Conservation (phyloP, 2,113 vertebrate genomes). For the Gasterosteus aculeatus region DNA sequence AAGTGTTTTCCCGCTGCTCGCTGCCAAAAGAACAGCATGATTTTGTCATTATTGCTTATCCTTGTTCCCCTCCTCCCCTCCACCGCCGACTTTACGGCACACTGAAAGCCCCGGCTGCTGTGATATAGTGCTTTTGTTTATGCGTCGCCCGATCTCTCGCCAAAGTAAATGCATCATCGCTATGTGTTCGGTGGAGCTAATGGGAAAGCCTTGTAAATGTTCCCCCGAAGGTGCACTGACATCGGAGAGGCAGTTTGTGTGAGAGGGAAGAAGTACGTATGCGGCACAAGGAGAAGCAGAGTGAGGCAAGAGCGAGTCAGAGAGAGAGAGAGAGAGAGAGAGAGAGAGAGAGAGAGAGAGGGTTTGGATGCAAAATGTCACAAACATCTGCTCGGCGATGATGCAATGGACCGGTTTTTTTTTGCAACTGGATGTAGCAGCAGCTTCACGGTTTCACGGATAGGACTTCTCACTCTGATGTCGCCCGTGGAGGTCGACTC, state of each 20-base stretch:
- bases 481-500: constrained; percentile 33
- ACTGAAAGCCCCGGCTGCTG: constrained; percentile 40
- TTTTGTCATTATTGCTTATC: constrained; percentile 63
- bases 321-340: constrained; percentile 38
- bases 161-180: constrained; percentile 54
- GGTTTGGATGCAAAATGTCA: constrained; percentile 62
- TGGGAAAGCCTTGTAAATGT: constrained; percentile 48
- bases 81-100: background rate
- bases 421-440: constrained; percentile 34
- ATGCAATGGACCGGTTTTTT: constrained; percentile 51
- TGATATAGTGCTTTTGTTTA: constrained; percentile 68
- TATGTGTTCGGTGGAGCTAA: constrained; percentile 32
- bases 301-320: constrained; percentile 31
- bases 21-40: constrained; percentile 67
- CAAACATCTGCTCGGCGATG: constrained; percentile 71
- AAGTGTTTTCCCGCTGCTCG: constrained; percentile 32
- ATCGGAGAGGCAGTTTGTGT: constrained; percentile 47
- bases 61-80: constrained; percentile 22
- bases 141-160: constrained; percentile 48
- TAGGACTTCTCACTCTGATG: constrained; percentile 27
- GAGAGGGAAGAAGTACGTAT: constrained; percentile 13
- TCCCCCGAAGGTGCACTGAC: constrained; percentile 53
- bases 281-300: constrained; percentile 17
- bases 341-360: constrained; percentile 29
- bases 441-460: constrained; percentile 27